Conservation (phyloP, 2,888 invertebrate species). For the Petrolisthes cinctipes region DNA sequence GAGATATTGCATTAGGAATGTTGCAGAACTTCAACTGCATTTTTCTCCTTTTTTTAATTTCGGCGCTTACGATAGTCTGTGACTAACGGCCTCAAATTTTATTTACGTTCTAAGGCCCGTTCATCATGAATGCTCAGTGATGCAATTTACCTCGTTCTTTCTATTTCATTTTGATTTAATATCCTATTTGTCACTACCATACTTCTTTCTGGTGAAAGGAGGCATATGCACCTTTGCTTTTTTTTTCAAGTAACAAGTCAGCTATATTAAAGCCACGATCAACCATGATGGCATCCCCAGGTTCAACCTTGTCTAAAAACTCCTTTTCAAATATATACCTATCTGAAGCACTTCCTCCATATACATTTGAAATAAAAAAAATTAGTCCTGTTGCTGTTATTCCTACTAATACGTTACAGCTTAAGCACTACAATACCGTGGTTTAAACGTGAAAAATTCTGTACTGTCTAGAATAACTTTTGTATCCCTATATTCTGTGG, state of each 20-base stretch:
- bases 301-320: neutral
- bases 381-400: conserved; percentile 16
- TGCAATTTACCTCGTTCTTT: neutral
- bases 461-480: conserved; percentile 31
- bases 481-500: neutral
- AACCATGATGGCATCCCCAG: conserved; percentile 35
- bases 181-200: neutral
- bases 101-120: neutral
- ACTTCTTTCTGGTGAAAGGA: conserved; percentile 17
- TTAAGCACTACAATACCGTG: conserved; percentile 16
- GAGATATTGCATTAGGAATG: no score
- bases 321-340: conserved; percentile 1
- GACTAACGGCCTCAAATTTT: neutral
- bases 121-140: neutral
- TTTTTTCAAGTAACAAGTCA: neutral
- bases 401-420: conserved; percentile 28
- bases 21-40: no score
- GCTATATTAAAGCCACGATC: conserved; percentile 24
- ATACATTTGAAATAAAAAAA: conserved; percentile 5
- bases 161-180: conserved; percentile 2
- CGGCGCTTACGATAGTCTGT: neutral
- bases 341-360: conserved; percentile 25
- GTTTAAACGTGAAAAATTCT: conserved; percentile 17
- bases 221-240: conserved; percentile 16
- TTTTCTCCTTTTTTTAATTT: no score